A percentile compares a stretch with the other conserved stretches of the same genome.
phyloP scores from a whole-genome alignment of 2,888 invertebrate genomes.

The Loripinus fragilis region DNA sequence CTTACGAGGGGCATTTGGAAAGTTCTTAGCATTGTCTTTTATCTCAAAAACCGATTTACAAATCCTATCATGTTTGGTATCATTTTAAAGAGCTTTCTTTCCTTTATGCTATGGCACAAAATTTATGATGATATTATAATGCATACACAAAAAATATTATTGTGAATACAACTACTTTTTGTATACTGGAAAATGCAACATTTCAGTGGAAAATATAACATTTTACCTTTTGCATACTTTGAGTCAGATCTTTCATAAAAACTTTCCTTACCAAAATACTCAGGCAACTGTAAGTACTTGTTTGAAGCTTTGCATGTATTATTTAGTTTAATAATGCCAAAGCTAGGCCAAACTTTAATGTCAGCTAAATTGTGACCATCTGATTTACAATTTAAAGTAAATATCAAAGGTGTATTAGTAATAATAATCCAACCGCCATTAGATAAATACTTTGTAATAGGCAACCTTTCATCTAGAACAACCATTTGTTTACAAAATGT shows the following conservation, averaged over 20 bases:
- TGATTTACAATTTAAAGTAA: background rate
- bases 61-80: too few relatives aligned
- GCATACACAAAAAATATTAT: too few relatives aligned
- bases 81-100: too few relatives aligned
- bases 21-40: too few relatives aligned
- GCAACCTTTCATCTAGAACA: background rate
- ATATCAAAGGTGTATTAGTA: background rate
- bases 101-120: too few relatives aligned
- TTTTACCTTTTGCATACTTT: background rate
- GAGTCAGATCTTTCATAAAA: background rate
- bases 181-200: too few relatives aligned
- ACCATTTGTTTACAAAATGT: background rate
- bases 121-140: too few relatives aligned
- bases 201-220: too few relatives aligned
- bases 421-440: background rate
- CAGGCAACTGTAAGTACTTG: too few relatives aligned
- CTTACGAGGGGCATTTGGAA: too few relatives aligned
- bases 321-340: slow-evolving; percentile 9
- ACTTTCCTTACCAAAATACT: background rate
- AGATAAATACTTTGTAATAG: background rate
- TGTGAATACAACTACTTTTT: too few relatives aligned
- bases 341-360: background rate
- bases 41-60: too few relatives aligned
- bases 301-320: slow-evolving; percentile 17
- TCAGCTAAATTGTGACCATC: background rate